Evolutionary conservation across 53 echinoderm and acorn worm species (phyloP).

Genomic region (Apostichopus leukothele): DNA sequence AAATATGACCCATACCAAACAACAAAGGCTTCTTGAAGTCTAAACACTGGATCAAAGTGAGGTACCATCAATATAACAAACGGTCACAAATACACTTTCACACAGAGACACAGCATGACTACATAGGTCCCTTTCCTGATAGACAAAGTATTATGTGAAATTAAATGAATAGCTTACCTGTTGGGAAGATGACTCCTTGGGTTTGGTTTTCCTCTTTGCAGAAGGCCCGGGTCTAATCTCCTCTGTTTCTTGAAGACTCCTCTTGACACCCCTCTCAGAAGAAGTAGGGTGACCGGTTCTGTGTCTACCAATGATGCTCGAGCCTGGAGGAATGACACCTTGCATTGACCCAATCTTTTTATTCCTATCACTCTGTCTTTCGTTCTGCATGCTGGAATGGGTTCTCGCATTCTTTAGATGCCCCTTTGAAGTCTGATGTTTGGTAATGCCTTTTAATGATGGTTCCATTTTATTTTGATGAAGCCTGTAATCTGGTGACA

Average conservation of each 20-base stretch:
- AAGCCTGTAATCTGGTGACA: not conserved
- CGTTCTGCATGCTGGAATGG: too few species aligned
- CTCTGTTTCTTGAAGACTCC: not conserved
- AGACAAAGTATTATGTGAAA: not conserved
- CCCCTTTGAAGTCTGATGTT: too few species aligned
- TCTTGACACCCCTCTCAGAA: not conserved
- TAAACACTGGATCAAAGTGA: too few species aligned
- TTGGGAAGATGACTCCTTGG: not conserved
- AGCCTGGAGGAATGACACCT: too few species aligned
- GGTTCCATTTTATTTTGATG: not conserved
- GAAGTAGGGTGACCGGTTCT: not conserved
- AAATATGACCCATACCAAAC: not conserved
- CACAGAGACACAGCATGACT: not conserved
- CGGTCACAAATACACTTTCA: not conserved
- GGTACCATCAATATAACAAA: too few species aligned
- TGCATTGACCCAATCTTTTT: too few species aligned
- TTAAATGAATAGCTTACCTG: not conserved
- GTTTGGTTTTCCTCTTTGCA: not conserved
- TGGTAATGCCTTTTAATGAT: too few species aligned
- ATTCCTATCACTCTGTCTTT: too few species aligned
- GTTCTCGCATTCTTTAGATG: too few species aligned
- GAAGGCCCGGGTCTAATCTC: not conserved
- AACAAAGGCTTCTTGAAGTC: not conserved
- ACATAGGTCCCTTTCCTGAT: not conserved
- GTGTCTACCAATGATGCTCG: not conserved